A percentile compares a stretch with the other conserved stretches of the same genome.
Conservation (phyloP, 2,113 vertebrate genomes). For the Nannospalax galili region DNA sequence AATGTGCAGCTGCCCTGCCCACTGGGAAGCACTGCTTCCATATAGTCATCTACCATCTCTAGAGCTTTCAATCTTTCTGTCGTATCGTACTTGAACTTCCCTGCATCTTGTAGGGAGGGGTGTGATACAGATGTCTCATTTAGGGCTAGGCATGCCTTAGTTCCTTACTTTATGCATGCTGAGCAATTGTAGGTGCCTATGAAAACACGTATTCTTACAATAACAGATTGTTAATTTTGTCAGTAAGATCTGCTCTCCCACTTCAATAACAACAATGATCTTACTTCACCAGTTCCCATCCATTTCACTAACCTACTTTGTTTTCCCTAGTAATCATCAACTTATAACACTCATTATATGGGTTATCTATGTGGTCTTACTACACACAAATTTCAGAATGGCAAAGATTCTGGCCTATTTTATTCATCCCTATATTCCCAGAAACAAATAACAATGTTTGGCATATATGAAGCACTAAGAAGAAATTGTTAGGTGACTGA, state of each 20-base stretch:
- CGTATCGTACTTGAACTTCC: too few species aligned
- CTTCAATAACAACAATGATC: neutral
- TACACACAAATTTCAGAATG: neutral
- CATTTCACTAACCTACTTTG: neutral
- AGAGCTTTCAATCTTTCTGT: too few species aligned
- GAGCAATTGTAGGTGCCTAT: too few species aligned
- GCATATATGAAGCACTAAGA: neutral
- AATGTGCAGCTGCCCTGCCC: too few species aligned
- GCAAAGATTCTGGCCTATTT: neutral
- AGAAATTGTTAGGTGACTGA: neutral
- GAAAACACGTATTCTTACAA: neutral
- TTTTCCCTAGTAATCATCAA: neutral
- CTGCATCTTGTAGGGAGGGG: too few species aligned
- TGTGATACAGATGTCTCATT: too few species aligned
- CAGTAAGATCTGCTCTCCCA: neutral
- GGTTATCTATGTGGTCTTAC: neutral
- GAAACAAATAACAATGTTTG: neutral
- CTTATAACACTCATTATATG: neutral
- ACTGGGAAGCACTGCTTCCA: too few species aligned
- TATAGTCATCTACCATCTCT: too few species aligned
- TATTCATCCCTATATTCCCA: neutral
- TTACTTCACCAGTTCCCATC: neutral
- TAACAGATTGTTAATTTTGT: neutral
- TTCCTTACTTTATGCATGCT: too few species aligned
- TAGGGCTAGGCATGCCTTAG: too few species aligned